Conservation (phyloP, 1,140 invertebrate genomes). For the Cardiocondyla obscurior region DNA sequence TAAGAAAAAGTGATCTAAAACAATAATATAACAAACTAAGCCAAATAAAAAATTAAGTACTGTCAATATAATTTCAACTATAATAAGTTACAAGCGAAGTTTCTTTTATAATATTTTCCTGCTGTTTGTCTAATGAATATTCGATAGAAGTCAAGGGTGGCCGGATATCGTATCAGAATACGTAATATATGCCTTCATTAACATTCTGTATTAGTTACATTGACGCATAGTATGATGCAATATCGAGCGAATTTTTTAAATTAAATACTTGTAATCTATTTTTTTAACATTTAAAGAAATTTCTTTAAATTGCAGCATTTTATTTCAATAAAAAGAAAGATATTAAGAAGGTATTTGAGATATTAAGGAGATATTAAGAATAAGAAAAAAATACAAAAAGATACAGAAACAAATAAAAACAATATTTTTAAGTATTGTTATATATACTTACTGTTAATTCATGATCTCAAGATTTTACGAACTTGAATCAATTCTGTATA, state of each 20-base stretch:
- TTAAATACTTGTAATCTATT: background rate
- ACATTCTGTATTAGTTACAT: background rate
- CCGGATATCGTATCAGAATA: conserved; percentile 78
- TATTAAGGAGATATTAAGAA: no score
- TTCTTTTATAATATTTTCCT: conserved; percentile 36
- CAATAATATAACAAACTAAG: background rate
- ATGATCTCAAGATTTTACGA: no score
- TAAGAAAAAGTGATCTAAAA: background rate
- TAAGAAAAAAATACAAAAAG: no score
- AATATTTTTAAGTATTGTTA: background rate
- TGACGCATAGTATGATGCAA: background rate
- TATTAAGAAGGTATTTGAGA: no score
- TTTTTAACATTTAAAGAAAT: background rate
- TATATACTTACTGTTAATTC: no score
- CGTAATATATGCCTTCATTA: conserved; percentile 72
- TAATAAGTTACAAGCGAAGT: background rate
- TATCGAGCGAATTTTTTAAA: no score
- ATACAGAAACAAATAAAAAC: background rate
- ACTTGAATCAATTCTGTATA: no score
- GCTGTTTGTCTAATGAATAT: conserved; percentile 82
- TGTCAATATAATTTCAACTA: background rate
- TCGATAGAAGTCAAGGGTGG: conserved; percentile 78
- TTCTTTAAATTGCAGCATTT: background rate
- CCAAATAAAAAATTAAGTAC: background rate
- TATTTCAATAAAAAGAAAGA: background rate